These are phyloP conservation scores for Lateolabrax maculatus DNA, from an alignment of 2,797 vertebrate species.

Conservation along the genomic window DNA sequence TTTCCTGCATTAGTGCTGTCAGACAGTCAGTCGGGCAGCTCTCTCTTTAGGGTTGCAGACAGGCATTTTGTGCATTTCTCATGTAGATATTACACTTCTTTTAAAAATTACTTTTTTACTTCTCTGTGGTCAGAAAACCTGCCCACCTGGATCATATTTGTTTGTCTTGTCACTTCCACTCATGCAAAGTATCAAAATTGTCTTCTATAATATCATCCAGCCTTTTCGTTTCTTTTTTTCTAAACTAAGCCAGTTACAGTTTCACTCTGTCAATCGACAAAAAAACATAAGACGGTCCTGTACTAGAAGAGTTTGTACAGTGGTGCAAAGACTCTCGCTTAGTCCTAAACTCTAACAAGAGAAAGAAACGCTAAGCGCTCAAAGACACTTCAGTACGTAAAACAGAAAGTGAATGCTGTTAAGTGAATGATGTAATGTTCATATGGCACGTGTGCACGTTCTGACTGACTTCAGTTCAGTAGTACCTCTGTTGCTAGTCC, in stretches of 20 bases:
- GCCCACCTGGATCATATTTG: neutral
- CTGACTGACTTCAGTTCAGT: too few species aligned
- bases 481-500: too few species aligned
- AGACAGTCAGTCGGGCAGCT: neutral
- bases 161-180: neutral
- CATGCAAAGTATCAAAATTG: too few species aligned
- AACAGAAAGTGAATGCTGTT: too few species aligned
- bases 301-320: too few species aligned
- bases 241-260: neutral
- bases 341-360: too few species aligned
- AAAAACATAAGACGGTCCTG: too few species aligned
- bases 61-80: slow-evolving; percentile 1
- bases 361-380: too few species aligned
- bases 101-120: neutral
- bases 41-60: neutral
- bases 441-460: too few species aligned
- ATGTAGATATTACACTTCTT: neutral
- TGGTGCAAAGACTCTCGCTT: too few species aligned
- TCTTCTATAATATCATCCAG: neutral
- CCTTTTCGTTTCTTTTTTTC: neutral
- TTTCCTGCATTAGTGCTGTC: slow-evolving; percentile 9
- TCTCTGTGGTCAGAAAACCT: neutral
- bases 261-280: neutral
- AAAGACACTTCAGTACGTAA: too few species aligned
- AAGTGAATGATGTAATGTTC: too few species aligned